Conservation (phyloP, 1,140 invertebrate genomes). For the Tetraneura akinire region DNA sequence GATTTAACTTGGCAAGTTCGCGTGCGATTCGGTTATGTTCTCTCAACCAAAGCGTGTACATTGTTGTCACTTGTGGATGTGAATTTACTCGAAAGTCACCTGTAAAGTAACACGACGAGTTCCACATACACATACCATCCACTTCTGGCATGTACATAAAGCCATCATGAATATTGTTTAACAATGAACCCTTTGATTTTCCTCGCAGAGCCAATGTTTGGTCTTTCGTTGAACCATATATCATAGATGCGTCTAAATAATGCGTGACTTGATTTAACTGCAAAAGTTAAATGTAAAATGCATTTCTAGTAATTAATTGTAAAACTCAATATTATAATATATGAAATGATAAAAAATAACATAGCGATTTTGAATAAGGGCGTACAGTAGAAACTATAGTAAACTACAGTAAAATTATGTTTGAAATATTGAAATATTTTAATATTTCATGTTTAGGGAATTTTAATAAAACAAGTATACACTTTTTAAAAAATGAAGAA, state of each 20-base stretch:
- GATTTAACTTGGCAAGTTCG: slow-evolving; percentile 65
- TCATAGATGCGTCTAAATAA: slow-evolving; percentile 72
- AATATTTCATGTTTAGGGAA: too few relatives aligned
- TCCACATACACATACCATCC: slow-evolving; percentile 53
- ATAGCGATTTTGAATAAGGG: too few relatives aligned
- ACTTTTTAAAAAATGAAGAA: too few relatives aligned
- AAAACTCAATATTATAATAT: too few relatives aligned
- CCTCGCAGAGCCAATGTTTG: slow-evolving; percentile 63
- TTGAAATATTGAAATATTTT: too few relatives aligned
- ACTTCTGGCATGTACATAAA: not conserved
- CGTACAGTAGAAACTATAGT: too few relatives aligned
- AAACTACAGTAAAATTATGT: too few relatives aligned
- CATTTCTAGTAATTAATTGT: too few relatives aligned
- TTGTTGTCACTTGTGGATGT: slow-evolving; percentile 74
- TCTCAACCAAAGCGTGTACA: slow-evolving; percentile 83
- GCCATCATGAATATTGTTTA: slow-evolving; percentile 53
- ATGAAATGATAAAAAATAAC: too few relatives aligned
- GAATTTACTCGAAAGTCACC: slow-evolving; percentile 75
- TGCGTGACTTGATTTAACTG: slow-evolving; percentile 77
- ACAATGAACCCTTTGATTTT: slow-evolving; percentile 63
- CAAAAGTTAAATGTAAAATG: too few relatives aligned
- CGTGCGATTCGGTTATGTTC: slow-evolving; percentile 87
- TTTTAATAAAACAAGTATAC: too few relatives aligned
- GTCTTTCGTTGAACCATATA: slow-evolving; percentile 69
- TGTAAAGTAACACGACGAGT: slow-evolving; percentile 56